Evolutionary conservation across 2,113 vertebrate genomes (phyloP).

Genomic region (Rhea americana): DNA sequence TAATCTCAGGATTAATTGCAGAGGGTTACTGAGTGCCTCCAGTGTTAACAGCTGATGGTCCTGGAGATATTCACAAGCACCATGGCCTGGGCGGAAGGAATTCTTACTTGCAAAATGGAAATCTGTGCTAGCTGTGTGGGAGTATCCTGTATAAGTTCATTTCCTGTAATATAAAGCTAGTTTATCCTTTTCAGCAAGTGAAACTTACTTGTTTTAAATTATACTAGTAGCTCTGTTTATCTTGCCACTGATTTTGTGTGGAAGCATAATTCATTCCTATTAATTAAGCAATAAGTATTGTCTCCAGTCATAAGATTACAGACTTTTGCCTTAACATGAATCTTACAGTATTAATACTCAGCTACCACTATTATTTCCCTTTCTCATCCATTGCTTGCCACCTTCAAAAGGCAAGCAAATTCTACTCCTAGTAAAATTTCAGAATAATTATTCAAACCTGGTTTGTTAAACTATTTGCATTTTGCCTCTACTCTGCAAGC

Average conservation of each 20-base stretch:
- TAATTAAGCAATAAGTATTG: background rate
- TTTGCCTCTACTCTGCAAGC: rapidly evolving
- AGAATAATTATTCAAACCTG: background rate
- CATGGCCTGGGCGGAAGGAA: background rate
- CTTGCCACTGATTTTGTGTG: background rate
- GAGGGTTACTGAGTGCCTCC: background rate
- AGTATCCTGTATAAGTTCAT: background rate
- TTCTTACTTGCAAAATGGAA: background rate
- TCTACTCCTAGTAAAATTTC: background rate
- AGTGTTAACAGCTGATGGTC: background rate
- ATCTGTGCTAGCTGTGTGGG: background rate
- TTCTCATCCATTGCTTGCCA: background rate
- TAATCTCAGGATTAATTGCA: slow-evolving; percentile 15
- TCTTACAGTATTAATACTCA: background rate
- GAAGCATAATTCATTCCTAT: background rate
- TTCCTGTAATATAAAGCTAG: background rate
- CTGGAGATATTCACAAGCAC: background rate
- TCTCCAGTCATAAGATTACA: background rate
- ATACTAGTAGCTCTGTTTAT: background rate
- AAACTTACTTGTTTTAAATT: background rate
- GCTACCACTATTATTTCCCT: background rate
- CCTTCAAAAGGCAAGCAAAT: background rate
- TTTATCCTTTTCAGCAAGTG: background rate
- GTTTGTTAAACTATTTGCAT: background rate
- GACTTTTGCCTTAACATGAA: background rate